Evolutionary conservation across 2,113 vertebrate genomes (phyloP), one percentile per base, ranked within the genome.

Genomic region (Suricata suricatta): DNA sequence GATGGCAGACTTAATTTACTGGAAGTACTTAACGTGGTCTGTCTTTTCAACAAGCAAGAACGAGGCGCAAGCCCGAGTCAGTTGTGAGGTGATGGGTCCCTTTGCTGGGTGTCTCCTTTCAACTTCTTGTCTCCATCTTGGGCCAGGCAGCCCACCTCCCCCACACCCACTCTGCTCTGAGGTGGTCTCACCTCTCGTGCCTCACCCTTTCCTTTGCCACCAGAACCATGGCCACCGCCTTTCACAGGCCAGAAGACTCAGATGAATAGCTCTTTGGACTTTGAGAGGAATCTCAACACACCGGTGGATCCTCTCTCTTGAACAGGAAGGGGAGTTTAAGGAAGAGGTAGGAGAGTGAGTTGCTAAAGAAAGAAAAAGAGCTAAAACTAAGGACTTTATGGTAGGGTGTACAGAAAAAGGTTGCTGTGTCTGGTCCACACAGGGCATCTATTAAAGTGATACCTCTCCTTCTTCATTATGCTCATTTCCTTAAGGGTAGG

Each of bases 31-130:
- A 57, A 52, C 44, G 21, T 14, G 64, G 17, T 14, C 93, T 95
- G 97, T 31, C 57, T 71, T 25, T 88, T 91, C 63, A 87, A 72
- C 12, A 93, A 88, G 79, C 10, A 74, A 5, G 8, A 95, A 80
- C 77, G 74, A 71, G 76, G 80, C 17, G 16, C 13, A 8, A 91
- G 7, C 2, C 9, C n/a, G 35, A 81, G 41, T 69, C 11, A 12
- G 29, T 15, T 60, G 38, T 3, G 23, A 88, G 33, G 41, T 0
- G 29, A 25, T 10, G 4, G 16, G 33, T 14, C 17, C 41, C 10
- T 31, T 21, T 23, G 19, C 33, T 2, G 0, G 11, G 33, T 17
- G 17, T 29, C 21, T 41, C 33, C 44, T 33, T 82, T n/a, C 15
- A 8, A 2, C 12, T 25, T 63, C 14, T 1, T 4, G 0, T 31